Evolutionary conservation across 2,888 invertebrate species (phyloP), one percentile per base, ranked within the genome.

Genomic region (Sinopyrophorus schimmeli): DNA sequence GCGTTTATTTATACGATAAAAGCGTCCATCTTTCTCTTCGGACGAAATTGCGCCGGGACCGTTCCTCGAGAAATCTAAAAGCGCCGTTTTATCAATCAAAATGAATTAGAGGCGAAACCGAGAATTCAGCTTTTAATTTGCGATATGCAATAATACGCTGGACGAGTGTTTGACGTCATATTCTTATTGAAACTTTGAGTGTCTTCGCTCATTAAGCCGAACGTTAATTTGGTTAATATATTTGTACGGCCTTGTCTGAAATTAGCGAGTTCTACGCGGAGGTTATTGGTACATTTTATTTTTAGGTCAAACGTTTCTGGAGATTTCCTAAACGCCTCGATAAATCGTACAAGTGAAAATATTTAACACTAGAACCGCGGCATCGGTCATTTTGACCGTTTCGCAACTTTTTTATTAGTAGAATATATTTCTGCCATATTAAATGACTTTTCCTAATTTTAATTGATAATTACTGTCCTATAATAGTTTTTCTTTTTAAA

Each of bases 201-300:
- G 59, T 57, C 59, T 54, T 58, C 58, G 52, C 60, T 68, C 64
- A 66, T 67, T 68, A 67, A 59, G 53, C 48, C 48, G 58, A 59
- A 56, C 57, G 55, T 64, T 66, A 64, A 67, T 63, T 65, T 63
- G 56, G 53, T 55, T 60, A 59, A 60, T 65, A 63, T 64, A 65
- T 66, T 64, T 62, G 65, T 64, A 60, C 61, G 67, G 55, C 68
- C 68, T 69, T 69, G 64, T 58, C 46, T 43, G 39, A 56, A 65
- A 66, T 66, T 65, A 64, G 54, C 62, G 55, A 60, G 64, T 53
- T 61, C 64, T 44, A 57, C 46, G 38, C 39, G 15, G 38, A 42
- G 52, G 47, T 52, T 47, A 58, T 60, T 60, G 57, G 41, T 44
- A 38, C 32, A 40, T 44, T 39, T n/a, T 50, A 50, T 50, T 46